Evolutionary conservation across 2,113 vertebrate species (phyloP).

Genomic region (Psittacula cyanocephala): DNA sequence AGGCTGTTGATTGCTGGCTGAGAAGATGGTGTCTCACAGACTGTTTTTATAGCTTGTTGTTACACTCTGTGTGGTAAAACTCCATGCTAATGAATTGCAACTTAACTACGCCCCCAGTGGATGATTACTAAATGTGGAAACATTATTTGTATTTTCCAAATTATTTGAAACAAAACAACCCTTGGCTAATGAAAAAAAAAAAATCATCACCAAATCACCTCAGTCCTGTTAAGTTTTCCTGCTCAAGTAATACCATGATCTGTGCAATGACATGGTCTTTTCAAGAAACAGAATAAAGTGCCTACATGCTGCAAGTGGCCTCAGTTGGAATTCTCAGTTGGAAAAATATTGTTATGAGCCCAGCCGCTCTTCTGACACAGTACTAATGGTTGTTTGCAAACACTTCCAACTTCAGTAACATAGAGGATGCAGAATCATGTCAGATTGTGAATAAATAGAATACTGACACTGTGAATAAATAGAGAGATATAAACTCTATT

Average conservation of each 20-base stretch:
- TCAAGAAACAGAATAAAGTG: not conserved
- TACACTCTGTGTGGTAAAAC: not conserved
- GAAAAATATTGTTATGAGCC: slow-evolving; percentile 17
- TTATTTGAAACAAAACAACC: slow-evolving; percentile 30
- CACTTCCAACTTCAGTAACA: not conserved
- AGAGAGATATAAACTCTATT: not conserved
- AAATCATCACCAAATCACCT: not conserved
- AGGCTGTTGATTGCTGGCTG: not conserved
- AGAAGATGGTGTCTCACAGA: not conserved
- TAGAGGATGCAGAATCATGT: not conserved
- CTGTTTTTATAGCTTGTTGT: not conserved
- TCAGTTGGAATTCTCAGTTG: slow-evolving; percentile 3
- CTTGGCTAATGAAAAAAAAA: slow-evolving; percentile 17
- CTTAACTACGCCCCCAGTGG: slow-evolving; percentile 17
- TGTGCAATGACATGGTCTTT: not conserved
- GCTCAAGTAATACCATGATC: not conserved
- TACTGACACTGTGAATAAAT: slow-evolving; percentile 16
- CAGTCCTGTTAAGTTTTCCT: not conserved
- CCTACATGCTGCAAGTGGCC: not conserved
- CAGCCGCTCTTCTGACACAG: not conserved
- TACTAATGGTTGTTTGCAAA: slow-evolving; percentile 8
- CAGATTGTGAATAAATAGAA: slow-evolving; percentile 20
- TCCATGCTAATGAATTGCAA: not conserved
- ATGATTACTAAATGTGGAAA: slow-evolving; percentile 12
- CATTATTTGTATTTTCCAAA: slow-evolving; percentile 42